phyloP scores from a whole-genome alignment of 2,113 vertebrate genomes.

The Cebidichthys violaceus region DNA sequence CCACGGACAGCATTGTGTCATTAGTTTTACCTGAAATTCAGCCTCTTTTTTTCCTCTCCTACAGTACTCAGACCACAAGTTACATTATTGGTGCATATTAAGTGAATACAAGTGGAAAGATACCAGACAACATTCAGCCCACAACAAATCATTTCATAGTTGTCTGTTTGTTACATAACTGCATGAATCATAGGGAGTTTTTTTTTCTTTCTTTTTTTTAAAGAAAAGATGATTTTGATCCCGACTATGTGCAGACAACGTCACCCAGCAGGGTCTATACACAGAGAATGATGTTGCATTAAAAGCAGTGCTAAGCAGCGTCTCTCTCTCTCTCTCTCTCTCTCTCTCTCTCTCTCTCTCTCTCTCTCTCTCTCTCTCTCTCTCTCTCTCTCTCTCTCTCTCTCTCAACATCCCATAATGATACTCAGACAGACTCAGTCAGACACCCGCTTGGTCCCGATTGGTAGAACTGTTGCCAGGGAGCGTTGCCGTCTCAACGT shows the following conservation, averaged over 20 bases:
- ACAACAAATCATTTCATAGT: slow-evolving; percentile 77
- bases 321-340: slow-evolving; percentile 56
- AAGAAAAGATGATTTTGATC: slow-evolving; percentile 68
- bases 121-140: slow-evolving; percentile 79
- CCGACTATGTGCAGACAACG: slow-evolving; percentile 74
- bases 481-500: slow-evolving; percentile 81
- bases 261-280: slow-evolving; percentile 72
- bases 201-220: slow-evolving; percentile 16
- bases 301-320: slow-evolving; percentile 75
- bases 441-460: slow-evolving; percentile 77
- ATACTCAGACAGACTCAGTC: slow-evolving; percentile 80
- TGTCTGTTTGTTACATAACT: slow-evolving; percentile 80
- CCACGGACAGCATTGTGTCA: slow-evolving; percentile 13
- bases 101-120: slow-evolving; percentile 75
- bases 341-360: slow-evolving; percentile 66
- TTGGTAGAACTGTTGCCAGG: slow-evolving; percentile 86
- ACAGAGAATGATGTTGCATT: slow-evolving; percentile 78
- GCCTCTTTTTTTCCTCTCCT: neutral
- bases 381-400: slow-evolving; percentile 62
- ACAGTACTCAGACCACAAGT: slow-evolving; percentile 40
- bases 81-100: slow-evolving; percentile 65
- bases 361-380: slow-evolving; percentile 64
- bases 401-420: slow-evolving; percentile 81
- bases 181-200: slow-evolving; percentile 67
- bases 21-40: slow-evolving; percentile 30